Conservation (phyloP, 1,140 invertebrate species). For the Piezodorus guildinii region DNA sequence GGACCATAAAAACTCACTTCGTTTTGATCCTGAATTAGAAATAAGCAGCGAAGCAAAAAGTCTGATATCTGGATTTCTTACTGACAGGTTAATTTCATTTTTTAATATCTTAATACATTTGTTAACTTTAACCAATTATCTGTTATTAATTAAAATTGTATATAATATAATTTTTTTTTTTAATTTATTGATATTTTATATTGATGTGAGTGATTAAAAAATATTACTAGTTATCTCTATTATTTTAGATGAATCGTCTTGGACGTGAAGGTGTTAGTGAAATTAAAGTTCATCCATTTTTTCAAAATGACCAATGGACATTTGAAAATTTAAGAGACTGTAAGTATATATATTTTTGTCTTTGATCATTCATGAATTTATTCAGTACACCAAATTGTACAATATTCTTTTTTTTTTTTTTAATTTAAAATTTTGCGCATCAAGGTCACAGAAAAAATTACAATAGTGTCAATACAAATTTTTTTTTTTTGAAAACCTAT, state of each 20-base stretch:
- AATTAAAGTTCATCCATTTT: slow-evolving; percentile 91
- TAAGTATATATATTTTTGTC: slow-evolving; percentile 30
- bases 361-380: too few relatives aligned
- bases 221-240: neutral
- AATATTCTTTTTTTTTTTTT: too few relatives aligned
- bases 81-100: slow-evolving; percentile 51
- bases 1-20: slow-evolving; percentile 92
- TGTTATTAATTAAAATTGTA: neutral
- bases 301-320: slow-evolving; percentile 93
- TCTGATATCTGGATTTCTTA: slow-evolving; percentile 86
- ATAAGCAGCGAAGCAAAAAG: slow-evolving; percentile 85
- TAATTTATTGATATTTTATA: too few relatives aligned
- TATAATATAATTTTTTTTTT: too few relatives aligned
- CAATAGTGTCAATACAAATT: too few relatives aligned
- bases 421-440: too few relatives aligned
- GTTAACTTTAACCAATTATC: neutral
- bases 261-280: slow-evolving; percentile 90
- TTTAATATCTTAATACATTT: too few relatives aligned
- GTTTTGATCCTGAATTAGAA: slow-evolving; percentile 88
- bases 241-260: slow-evolving; percentile 59
- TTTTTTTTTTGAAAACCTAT: too few relatives aligned
- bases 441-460: too few relatives aligned
- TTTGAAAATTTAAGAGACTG: slow-evolving; percentile 91
- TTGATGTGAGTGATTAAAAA: neutral
- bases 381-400: too few relatives aligned